phyloP scores from a whole-genome alignment of 1,140 invertebrate genomes.

The Drosophila serrata region DNA sequence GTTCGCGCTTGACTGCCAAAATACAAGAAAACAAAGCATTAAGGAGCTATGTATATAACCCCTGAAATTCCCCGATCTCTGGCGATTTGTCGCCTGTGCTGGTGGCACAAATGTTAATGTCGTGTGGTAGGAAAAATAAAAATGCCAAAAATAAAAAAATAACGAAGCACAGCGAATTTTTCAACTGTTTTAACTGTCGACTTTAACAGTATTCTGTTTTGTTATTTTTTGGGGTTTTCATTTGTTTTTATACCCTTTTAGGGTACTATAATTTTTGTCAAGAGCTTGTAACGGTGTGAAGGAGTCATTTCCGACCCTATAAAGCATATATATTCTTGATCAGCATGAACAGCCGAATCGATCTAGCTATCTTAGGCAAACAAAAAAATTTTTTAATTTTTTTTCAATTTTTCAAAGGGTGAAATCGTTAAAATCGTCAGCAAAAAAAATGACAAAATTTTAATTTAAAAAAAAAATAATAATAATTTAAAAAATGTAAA shows the following conservation, averaged over 20 bases:
- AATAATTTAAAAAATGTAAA: no score
- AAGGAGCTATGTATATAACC: background rate
- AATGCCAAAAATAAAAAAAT: constrained; percentile 21
- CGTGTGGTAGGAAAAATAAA: constrained; percentile 43
- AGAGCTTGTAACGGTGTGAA: no score
- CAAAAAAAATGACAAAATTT: no score
- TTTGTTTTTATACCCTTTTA: constrained; percentile 3
- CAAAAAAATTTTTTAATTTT: no score
- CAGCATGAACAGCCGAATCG: no score
- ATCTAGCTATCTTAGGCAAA: no score
- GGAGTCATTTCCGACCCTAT: no score
- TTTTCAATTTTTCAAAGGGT: no score
- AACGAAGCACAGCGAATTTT: constrained; percentile 36
- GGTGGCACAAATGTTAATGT: constrained; percentile 74
- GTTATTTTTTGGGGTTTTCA: constrained; percentile 26
- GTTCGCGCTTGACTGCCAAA: constrained; percentile 40
- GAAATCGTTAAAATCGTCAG: no score
- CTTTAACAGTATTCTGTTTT: constrained; percentile 49
- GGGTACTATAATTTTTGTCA: no score
- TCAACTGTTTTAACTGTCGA: constrained; percentile 53
- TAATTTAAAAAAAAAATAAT: no score
- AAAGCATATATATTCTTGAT: no score
- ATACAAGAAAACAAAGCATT: constrained; percentile 39
- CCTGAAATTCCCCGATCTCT: constrained; percentile 13
- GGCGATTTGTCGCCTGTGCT: constrained; percentile 44